Percentiles rank a stretch among this genome's conserved stretches.
phyloP scores from a whole-genome alignment of 64 coral and sea anemone genomes.

The Orbicella faveolata region DNA sequence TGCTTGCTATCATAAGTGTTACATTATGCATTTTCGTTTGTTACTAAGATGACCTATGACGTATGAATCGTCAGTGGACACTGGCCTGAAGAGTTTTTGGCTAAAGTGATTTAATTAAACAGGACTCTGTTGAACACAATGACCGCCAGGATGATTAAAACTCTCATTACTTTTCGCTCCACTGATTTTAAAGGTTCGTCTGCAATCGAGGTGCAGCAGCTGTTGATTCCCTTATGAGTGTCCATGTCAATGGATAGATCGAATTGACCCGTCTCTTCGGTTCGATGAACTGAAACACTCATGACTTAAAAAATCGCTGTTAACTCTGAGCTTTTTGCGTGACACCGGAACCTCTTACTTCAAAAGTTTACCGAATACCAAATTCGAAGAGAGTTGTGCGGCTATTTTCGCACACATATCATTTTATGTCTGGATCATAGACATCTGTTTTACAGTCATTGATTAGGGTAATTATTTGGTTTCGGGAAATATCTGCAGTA shows the following conservation, averaged over 20 bases:
- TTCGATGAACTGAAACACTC: neutral
- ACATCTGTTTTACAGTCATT: neutral
- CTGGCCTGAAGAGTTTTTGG: neutral
- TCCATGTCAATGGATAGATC: no score
- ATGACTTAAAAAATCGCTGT: neutral
- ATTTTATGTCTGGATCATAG: neutral
- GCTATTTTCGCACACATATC: neutral
- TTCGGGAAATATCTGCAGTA: neutral
- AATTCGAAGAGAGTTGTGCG: neutral
- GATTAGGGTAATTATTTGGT: neutral
- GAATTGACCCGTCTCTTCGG: neutral
- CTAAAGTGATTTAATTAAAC: neutral
- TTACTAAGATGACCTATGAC: neutral
- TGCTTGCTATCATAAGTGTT: neutral
- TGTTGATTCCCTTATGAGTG: neutral
- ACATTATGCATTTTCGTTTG: slow-evolving; percentile 22
- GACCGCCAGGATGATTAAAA: neutral
- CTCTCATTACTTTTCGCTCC: neutral
- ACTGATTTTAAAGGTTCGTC: neutral
- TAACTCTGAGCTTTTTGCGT: neutral
- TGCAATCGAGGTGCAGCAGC: neutral
- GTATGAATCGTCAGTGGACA: neutral
- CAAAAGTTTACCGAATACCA: neutral
- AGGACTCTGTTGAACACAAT: neutral
- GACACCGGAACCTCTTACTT: neutral